Conservation (phyloP, 2,888 invertebrate genomes). For the Apoderus coryli region DNA sequence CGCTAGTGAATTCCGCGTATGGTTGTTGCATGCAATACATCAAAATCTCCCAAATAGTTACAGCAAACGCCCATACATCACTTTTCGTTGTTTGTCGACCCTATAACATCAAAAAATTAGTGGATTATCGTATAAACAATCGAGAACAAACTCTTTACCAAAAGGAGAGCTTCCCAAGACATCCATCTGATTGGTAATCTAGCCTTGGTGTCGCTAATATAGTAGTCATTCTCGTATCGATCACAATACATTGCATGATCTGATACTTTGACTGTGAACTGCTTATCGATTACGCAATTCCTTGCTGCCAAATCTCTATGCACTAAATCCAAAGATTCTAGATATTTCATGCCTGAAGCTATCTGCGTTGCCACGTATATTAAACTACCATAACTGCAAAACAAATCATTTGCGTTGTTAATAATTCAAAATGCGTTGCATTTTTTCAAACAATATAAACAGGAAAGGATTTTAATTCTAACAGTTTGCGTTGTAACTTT, state of each 20-base stretch:
- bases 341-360: slow-evolving; percentile 86
- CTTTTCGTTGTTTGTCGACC: slow-evolving; percentile 77
- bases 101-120: slow-evolving; percentile 34
- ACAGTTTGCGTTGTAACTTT: too few species aligned
- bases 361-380: slow-evolving; percentile 79
- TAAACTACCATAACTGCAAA: slow-evolving; percentile 64
- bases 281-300: slow-evolving; percentile 75
- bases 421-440: too few species aligned
- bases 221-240: slow-evolving; percentile 68
- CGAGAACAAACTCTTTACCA: slow-evolving; percentile 38
- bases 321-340: slow-evolving; percentile 78
- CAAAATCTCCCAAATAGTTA: slow-evolving; percentile 80
- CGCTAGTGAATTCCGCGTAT: slow-evolving; percentile 66
- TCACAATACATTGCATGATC: slow-evolving; percentile 79
- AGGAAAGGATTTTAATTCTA: too few species aligned
- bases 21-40: slow-evolving; percentile 68
- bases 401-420: too few species aligned
- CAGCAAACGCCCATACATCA: slow-evolving; percentile 86
- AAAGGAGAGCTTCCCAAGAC: slow-evolving; percentile 78
- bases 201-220: slow-evolving; percentile 66
- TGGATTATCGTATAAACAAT: too few species aligned
- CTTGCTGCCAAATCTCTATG: slow-evolving; percentile 81
- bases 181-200: slow-evolving; percentile 83
- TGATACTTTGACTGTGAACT: slow-evolving; percentile 63
- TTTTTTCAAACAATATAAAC: too few species aligned